phyloP scores from a whole-genome alignment of 2,888 invertebrate genomes.

The Lasius fuliginosus region DNA sequence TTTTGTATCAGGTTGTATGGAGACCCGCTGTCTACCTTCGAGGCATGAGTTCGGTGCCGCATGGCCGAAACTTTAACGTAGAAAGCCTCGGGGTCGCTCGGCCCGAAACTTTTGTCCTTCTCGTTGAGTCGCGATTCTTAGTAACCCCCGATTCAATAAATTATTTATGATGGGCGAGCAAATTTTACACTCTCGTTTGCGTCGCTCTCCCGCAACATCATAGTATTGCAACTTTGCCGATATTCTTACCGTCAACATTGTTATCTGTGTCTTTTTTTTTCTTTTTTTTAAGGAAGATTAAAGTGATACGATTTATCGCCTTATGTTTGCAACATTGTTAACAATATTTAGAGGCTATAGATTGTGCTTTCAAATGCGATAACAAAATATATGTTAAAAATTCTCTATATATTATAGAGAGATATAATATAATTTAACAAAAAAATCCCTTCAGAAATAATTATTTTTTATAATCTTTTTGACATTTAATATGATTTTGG shows the following conservation, averaged over 20 bases:
- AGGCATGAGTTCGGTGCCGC: constrained; percentile 47
- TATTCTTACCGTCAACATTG: constrained; percentile 2
- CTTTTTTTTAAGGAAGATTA: background rate
- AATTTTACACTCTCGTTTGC: constrained; percentile 50
- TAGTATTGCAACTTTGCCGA: constrained; percentile 25
- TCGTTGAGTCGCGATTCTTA: constrained; percentile 57
- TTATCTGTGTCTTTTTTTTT: background rate
- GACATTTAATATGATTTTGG: background rate
- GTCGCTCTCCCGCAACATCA: constrained; percentile 1
- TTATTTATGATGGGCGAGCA: constrained; percentile 73
- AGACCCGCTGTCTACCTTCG: constrained; percentile 53
- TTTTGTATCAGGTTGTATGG: constrained; percentile 57
- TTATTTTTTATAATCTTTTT: background rate
- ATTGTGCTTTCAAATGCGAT: constrained; percentile 5
- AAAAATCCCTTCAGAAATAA: background rate
- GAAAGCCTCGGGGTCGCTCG: constrained; percentile 50
- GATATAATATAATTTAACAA: background rate
- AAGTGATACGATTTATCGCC: background rate
- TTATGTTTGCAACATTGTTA: background rate
- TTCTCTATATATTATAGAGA: background rate
- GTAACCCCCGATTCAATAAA: constrained; percentile 74
- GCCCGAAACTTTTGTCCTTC: constrained; percentile 59
- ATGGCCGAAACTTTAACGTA: constrained; percentile 58
- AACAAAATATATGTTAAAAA: constrained; percentile 9
- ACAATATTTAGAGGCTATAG: background rate